Conservation (phyloP, 2,888 invertebrate species). For the Candidula unifasciata region DNA sequence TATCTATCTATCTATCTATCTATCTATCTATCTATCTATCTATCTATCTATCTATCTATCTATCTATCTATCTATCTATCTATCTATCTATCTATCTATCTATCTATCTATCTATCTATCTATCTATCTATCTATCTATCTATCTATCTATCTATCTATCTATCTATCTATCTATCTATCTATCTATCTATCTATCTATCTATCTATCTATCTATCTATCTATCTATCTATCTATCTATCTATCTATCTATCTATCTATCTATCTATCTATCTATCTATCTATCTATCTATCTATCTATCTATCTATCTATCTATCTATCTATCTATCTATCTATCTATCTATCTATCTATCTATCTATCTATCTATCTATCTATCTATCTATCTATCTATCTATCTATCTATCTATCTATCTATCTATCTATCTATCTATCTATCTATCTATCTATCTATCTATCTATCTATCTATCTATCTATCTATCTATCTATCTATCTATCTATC, state of each 20-base stretch:
- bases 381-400: not conserved
- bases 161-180: constrained; percentile 12
- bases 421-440: constrained; percentile 1
- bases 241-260: constrained; percentile 4
- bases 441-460: constrained; percentile 15
- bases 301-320: constrained; percentile 11
- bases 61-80: too few relatives aligned
- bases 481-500: constrained; percentile 15
- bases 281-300: constrained; percentile 11
- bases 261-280: constrained; percentile 11
- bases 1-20: too few relatives aligned
- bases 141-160: constrained; percentile 15
- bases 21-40: too few relatives aligned
- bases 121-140: constrained; percentile 15
- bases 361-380: constrained; percentile 1
- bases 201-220: not conserved
- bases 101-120: constrained; percentile 15
- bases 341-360: constrained; percentile 15
- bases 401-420: not conserved
- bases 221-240: not conserved
- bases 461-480: constrained; percentile 15
- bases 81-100: constrained; percentile 15
- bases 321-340: constrained; percentile 15
- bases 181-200: not conserved
- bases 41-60: too few relatives aligned